Conservation (phyloP, 2,113 vertebrate genomes). For the Lophura nycthemera region DNA sequence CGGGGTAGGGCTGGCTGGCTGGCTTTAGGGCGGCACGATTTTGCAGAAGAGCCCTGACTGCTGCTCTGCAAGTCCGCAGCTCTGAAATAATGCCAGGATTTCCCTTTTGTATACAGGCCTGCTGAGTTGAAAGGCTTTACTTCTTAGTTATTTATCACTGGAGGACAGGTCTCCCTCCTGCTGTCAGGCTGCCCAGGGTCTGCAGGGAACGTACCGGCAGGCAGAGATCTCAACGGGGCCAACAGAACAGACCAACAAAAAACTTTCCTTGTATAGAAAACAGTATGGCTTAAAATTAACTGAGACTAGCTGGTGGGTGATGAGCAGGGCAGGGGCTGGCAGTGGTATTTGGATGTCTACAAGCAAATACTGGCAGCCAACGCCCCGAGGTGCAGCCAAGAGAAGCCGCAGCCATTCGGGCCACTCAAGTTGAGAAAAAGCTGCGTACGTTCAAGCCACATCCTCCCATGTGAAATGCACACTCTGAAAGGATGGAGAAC, state of each 20-base stretch:
- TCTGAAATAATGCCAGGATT: background rate
- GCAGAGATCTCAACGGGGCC: background rate
- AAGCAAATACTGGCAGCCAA: background rate
- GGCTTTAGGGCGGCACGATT: background rate
- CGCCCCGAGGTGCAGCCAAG: background rate
- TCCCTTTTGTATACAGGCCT: background rate
- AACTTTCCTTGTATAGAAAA: background rate
- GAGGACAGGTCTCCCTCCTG: background rate
- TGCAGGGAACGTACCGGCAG: background rate
- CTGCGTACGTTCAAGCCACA: background rate
- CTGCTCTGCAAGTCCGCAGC: background rate
- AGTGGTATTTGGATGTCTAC: background rate
- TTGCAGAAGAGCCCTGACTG: background rate
- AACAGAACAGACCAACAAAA: slow-evolving; percentile 15
- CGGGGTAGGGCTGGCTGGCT: background rate
- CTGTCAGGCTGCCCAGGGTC: background rate
- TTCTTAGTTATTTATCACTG: background rate
- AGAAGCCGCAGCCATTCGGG: slow-evolving; percentile 13
- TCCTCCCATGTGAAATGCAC: background rate
- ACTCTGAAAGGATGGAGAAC: background rate
- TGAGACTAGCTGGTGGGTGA: background rate
- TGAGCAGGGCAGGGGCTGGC: background rate
- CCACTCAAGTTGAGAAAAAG: background rate
- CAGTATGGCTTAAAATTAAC: slow-evolving; percentile 64
- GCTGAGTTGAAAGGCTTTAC: background rate